phyloP scores from a whole-genome alignment of 1,140 invertebrate genomes.

The Megathymus violae region DNA sequence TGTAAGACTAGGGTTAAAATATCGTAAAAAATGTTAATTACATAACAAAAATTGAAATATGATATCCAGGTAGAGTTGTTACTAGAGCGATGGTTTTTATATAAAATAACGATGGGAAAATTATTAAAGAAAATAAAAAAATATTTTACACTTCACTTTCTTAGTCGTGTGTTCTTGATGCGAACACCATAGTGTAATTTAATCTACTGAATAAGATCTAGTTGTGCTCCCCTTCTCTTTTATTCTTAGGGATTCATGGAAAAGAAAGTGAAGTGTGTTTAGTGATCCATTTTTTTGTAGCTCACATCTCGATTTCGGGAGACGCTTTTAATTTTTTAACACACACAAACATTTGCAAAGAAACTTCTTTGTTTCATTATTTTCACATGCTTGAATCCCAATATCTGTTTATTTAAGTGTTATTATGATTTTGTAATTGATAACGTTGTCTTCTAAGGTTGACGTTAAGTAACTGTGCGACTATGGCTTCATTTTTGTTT shows the following conservation, averaged over 20 bases:
- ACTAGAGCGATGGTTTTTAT: conserved; percentile 82
- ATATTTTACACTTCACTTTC: conserved; percentile 53
- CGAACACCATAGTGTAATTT: conserved; percentile 54
- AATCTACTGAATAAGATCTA: conserved; percentile 44
- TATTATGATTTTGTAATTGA: no score
- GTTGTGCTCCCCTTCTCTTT: conserved; percentile 30
- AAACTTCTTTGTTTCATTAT: no score
- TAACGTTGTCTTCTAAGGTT: no score
- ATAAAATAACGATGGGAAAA: conserved; percentile 72
- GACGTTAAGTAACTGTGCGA: no score
- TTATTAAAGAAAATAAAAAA: conserved; percentile 60
- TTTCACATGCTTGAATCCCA: no score
- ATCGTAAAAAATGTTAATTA: conserved; percentile 78
- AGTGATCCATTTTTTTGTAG: conserved; percentile 65
- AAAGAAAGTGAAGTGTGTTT: conserved; percentile 52
- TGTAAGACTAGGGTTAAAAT: conserved; percentile 77
- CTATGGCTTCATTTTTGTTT: no score
- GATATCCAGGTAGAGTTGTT: conserved; percentile 82
- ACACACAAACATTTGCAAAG: no score
- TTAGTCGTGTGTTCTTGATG: conserved; percentile 42
- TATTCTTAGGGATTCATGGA: conserved; percentile 49
- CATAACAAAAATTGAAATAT: conserved; percentile 71
- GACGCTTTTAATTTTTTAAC: neutral
- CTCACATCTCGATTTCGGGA: conserved; percentile 67
- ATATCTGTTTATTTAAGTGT: no score